These are phyloP conservation scores for Catotricha subobsoleta DNA, from an alignment of 2,888 invertebrate genomes.

Conservation along the genomic window DNA sequence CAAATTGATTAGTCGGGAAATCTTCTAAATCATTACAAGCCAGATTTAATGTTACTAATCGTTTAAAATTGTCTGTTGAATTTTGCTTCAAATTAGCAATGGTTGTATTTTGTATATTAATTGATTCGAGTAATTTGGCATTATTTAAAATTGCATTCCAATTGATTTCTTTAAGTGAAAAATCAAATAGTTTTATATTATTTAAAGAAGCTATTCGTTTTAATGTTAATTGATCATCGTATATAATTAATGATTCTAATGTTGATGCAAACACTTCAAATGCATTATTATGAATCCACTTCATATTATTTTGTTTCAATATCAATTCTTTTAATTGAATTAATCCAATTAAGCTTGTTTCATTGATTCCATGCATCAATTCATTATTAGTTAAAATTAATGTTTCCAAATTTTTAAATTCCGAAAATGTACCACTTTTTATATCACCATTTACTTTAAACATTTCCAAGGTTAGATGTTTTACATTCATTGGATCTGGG, in stretches of 20 bases:
- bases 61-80: too few species aligned
- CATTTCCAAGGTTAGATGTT: conserved; percentile 3
- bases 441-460: neutral
- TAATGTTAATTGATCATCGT: neutral
- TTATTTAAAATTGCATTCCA: neutral
- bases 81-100: too few species aligned
- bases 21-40: conserved; percentile 1
- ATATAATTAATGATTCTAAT: neutral
- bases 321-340: neutral
- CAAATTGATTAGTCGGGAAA: neutral
- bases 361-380: neutral
- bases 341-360: neutral
- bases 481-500: neutral
- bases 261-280: neutral
- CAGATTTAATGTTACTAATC: too few species aligned
- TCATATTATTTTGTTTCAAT: neutral
- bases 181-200: neutral
- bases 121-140: neutral
- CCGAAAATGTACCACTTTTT: neutral
- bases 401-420: conserved; percentile 1
- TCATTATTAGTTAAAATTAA: neutral
- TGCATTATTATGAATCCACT: neutral
- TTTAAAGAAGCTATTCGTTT: neutral
- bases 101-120: too few species aligned
- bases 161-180: neutral